Evolutionary conservation across 2,797 vertebrate species (phyloP).

Genomic region (Mallotus villosus): DNA sequence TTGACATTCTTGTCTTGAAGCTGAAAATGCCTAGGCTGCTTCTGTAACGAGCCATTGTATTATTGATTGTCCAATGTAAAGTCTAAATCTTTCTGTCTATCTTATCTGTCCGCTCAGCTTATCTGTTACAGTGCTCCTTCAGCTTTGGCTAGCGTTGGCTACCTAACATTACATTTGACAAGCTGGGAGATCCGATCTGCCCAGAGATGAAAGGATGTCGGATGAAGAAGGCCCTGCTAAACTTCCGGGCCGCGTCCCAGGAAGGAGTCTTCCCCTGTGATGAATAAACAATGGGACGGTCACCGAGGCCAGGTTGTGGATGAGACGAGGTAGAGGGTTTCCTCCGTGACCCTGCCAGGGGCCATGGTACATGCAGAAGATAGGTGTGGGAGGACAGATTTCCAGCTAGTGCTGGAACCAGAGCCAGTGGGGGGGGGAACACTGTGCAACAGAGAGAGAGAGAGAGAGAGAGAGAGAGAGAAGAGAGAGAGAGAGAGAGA

Average conservation of each 20-base stretch:
- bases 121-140: constrained; percentile 29
- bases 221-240: constrained; percentile 61
- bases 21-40: too few species aligned
- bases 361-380: constrained; percentile 65
- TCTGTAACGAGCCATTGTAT: too few species aligned
- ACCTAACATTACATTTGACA: constrained; percentile 40
- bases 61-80: constrained; percentile 4
- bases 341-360: constrained; percentile 68
- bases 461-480: constrained; percentile 11
- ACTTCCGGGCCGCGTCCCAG: constrained; percentile 72
- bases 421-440: too few species aligned
- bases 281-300: constrained; percentile 65
- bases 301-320: constrained; percentile 66
- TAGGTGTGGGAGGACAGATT: constrained; percentile 51
- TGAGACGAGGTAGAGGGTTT: constrained; percentile 71
- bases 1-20: too few species aligned
- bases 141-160: constrained; percentile 28
- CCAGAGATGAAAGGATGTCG: neutral
- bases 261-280: constrained; percentile 68
- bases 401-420: constrained; percentile 20
- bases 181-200: neutral
- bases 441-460: too few species aligned
- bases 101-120: constrained; percentile 32
- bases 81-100: neutral
- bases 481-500: neutral